Conservation (phyloP, 2,113 vertebrate genomes). For the Ibidorhyncha struthersii region DNA sequence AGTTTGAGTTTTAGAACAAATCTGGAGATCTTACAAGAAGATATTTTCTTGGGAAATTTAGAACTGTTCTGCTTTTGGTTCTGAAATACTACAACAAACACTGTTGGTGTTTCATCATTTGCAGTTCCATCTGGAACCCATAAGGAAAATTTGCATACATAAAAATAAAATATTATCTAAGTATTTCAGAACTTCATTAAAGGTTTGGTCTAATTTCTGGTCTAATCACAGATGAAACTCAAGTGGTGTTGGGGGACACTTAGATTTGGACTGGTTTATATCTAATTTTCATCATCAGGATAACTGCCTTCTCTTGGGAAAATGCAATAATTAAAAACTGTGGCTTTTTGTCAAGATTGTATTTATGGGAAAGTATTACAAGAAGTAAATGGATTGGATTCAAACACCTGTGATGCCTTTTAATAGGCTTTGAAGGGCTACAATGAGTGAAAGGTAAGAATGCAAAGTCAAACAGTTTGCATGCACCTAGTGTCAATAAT, state of each 20-base stretch:
- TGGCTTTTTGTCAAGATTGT: neutral
- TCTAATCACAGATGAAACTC: slow-evolving; percentile 21
- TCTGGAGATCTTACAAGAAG: neutral
- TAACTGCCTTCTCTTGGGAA: neutral
- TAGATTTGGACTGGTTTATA: neutral
- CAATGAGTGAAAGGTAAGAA: neutral
- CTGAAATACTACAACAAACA: neutral
- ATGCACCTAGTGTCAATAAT: neutral
- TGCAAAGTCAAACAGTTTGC: neutral
- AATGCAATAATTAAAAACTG: neutral
- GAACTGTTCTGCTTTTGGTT: neutral
- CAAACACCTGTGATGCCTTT: neutral
- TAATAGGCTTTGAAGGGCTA: neutral
- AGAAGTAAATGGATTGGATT: neutral
- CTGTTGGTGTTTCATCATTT: neutral
- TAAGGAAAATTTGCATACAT: slow-evolving; percentile 40
- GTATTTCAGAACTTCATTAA: slow-evolving; percentile 27
- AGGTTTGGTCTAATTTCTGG: slow-evolving; percentile 17
- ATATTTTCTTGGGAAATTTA: neutral
- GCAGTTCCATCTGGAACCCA: slow-evolving; percentile 37
- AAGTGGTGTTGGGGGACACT: slow-evolving; percentile 20
- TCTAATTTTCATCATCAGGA: neutral
- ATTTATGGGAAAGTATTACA: neutral
- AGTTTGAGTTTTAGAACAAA: neutral
- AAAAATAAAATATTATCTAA: slow-evolving; percentile 43